Conservation (phyloP, 2,888 invertebrate genomes). For the Eubasilissa splendida region DNA sequence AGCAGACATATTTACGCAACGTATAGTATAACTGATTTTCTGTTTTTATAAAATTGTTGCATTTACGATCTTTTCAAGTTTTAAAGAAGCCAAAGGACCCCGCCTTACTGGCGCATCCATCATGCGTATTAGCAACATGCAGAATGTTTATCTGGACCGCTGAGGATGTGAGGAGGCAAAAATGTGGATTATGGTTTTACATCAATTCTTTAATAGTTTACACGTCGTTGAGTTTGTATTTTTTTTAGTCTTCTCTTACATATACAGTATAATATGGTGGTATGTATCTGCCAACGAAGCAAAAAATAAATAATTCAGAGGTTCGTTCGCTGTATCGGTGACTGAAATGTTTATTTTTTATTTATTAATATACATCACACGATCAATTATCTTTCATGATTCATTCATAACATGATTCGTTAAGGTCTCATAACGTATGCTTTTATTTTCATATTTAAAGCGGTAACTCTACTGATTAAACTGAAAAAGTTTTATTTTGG, state of each 20-base stretch:
- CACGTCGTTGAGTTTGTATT: slow-evolving; percentile 9
- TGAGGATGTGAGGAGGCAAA: background rate
- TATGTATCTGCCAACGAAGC: background rate
- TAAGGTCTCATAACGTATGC: too few species aligned
- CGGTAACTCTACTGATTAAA: too few species aligned
- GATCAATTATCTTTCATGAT: too few species aligned
- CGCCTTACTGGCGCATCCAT: background rate
- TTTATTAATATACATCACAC: too few species aligned
- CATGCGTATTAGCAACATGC: too few species aligned
- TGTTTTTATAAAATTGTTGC: background rate
- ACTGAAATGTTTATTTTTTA: too few species aligned
- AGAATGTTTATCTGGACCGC: background rate
- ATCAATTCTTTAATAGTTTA: background rate
- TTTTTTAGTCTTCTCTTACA: background rate
- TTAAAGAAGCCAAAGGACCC: background rate
- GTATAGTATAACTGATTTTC: too few species aligned
- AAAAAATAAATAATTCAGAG: background rate
- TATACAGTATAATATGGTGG: background rate
- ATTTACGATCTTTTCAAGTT: background rate
- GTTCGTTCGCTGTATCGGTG: too few species aligned
- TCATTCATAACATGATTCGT: too few species aligned
- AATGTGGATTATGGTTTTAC: background rate
- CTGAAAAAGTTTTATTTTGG: too few species aligned
- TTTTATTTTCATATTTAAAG: too few species aligned
- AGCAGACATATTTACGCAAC: too few species aligned